phyloP scores from a whole-genome alignment of 2,888 invertebrate species.

The Amphipyra berbera region DNA sequence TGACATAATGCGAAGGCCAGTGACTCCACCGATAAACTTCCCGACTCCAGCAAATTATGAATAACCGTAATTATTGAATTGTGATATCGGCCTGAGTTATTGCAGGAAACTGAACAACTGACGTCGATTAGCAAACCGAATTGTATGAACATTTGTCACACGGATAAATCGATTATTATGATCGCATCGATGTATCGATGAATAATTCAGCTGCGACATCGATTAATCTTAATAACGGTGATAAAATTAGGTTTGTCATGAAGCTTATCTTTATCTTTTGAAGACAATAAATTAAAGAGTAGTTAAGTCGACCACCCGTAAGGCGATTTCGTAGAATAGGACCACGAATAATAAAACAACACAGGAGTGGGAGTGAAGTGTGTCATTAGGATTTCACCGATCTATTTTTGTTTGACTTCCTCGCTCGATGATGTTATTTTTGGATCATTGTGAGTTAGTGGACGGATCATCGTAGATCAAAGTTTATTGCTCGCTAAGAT shows the following conservation, averaged over 20 bases:
- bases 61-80: conserved; percentile 73
- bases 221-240: conserved; percentile 55
- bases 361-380: conserved; percentile 74
- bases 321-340: conserved; percentile 73
- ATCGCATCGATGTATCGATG: conserved; percentile 53
- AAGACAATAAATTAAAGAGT: conserved; percentile 67
- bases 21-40: conserved; percentile 64
- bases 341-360: conserved; percentile 67
- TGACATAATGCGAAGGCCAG: conserved; percentile 70
- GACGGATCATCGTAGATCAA: conserved; percentile 77
- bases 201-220: conserved; percentile 58
- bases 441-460: conserved; percentile 65
- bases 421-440: conserved; percentile 69
- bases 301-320: conserved; percentile 78
- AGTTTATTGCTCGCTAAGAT: conserved; percentile 74
- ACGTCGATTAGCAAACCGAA: conserved; percentile 47
- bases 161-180: conserved; percentile 57
- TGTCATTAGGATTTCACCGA: conserved; percentile 82
- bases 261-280: conserved; percentile 50
- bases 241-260: conserved; percentile 41
- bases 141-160: conserved; percentile 41
- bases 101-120: conserved; percentile 47
- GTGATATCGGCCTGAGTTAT: conserved; percentile 64
- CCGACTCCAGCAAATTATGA: conserved; percentile 64
- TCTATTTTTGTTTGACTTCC: conserved; percentile 77